Evolutionary conservation across 2,888 invertebrate genomes (phyloP).

Genomic region (Eueremaeus valkanovi): DNA sequence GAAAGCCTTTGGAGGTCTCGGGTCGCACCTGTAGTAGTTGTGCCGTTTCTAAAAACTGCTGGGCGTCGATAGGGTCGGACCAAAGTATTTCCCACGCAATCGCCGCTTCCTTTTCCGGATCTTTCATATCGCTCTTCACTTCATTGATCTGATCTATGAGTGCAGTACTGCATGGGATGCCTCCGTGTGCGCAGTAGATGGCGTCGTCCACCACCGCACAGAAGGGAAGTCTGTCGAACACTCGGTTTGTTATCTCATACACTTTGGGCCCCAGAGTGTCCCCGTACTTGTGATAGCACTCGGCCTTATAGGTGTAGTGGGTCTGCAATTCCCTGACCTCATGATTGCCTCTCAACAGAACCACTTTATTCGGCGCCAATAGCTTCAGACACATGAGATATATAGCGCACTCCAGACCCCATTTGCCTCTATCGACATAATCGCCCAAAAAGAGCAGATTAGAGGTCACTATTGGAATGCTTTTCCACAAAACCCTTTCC

Average conservation of each 20-base stretch:
- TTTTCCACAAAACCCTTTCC: conserved; percentile 67
- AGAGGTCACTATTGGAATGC: conserved; percentile 63
- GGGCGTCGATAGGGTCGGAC: conserved; percentile 72
- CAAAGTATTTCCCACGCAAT: conserved; percentile 73
- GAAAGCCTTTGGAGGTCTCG: conserved; percentile 54
- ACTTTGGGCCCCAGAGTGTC: conserved; percentile 60
- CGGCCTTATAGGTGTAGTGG: conserved; percentile 69
- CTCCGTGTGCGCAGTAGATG: conserved; percentile 75
- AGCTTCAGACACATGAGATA: conserved; percentile 69
- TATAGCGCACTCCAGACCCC: conserved; percentile 59
- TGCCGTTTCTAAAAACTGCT: conserved; percentile 39
- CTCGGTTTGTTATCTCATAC: conserved; percentile 66
- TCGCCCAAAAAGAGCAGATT: conserved; percentile 69
- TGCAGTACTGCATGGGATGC: no score
- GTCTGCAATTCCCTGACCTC: conserved; percentile 76
- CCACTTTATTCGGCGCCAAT: conserved; percentile 63
- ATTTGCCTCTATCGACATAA: conserved; percentile 68
- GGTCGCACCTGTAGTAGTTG: conserved; percentile 23
- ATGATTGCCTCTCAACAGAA: conserved; percentile 68
- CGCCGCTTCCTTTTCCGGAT: conserved; percentile 65
- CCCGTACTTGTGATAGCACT: conserved; percentile 66
- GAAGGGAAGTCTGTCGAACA: conserved; percentile 68
- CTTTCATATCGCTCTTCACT: conserved; percentile 62
- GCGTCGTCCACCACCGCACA: conserved; percentile 68
- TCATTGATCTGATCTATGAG: conserved; percentile 57